phyloP scores from a whole-genome alignment of 2,888 invertebrate genomes.

The Nemotelus pantherinus region DNA sequence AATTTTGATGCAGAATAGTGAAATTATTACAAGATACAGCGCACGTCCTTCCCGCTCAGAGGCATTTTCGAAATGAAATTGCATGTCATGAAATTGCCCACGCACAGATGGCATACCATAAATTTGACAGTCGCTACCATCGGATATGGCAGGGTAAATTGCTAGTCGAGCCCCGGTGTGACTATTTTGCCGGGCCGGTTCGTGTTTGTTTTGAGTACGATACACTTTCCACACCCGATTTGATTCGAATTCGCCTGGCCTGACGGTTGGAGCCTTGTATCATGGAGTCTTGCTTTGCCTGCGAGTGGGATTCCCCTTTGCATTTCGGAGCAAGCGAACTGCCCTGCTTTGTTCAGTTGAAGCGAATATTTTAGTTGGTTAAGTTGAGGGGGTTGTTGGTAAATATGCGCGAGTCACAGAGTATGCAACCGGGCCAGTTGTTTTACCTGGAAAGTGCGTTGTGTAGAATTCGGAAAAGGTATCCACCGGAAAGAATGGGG shows the following conservation, averaged over 20 bases:
- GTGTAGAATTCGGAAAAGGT: neutral
- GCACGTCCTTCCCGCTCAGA: too few relatives aligned
- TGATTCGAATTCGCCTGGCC: neutral
- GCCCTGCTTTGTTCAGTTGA: neutral
- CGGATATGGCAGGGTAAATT: too few relatives aligned
- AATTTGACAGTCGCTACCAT: too few relatives aligned
- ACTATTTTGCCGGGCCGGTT: conserved; percentile 34
- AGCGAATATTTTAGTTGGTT: neutral
- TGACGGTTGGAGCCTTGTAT: neutral
- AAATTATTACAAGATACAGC: too few relatives aligned
- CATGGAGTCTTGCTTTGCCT: conserved; percentile 1
- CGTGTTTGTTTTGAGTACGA: conserved; percentile 19
- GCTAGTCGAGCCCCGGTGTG: too few relatives aligned
- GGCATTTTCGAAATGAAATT: too few relatives aligned
- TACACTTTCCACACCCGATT: neutral
- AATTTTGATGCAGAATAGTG: too few relatives aligned
- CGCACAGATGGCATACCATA: too few relatives aligned
- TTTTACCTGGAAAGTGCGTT: conserved; percentile 21
- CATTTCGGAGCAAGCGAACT: neutral
- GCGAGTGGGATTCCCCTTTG: conserved; percentile 33
- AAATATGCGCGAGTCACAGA: conserved; percentile 23
- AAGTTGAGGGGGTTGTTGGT: neutral
- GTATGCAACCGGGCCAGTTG: neutral
- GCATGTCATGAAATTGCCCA: too few relatives aligned
- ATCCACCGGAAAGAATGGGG: neutral